Evolutionary conservation across 2,888 invertebrate genomes (phyloP), one percentile per base, ranked within the genome.

Genomic region (Polymixis flavicincta): DNA sequence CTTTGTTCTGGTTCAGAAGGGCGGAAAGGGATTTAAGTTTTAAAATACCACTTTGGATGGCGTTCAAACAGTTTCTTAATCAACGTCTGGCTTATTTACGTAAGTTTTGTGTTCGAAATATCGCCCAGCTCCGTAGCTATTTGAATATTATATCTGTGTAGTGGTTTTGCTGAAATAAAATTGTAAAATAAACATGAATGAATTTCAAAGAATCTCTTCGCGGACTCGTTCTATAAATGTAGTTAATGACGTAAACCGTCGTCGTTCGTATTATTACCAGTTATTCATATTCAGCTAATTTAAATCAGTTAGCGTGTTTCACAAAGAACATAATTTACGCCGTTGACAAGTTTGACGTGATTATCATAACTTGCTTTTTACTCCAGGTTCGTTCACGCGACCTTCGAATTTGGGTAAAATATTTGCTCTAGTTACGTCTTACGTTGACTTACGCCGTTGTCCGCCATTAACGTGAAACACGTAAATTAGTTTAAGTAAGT

Each of bases 1-100:
- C 92, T 93, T 94, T 93, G 92, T 94, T 92, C 91, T 83, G 88
- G 86, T 89, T 87, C 89, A 89, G 88, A 88, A 89, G 89, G 88
- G 89, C 87, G 90, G 90, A 90, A 92, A 90, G 89, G 88, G 90
- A 90, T 92, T 91, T 89, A 90, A 91, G 90, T 91, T 91, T 91
- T 90, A 90, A 92, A 92, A 92, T 90, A 87, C 86, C 87, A 86
- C 86, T 88, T 89, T 78, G 76, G 84, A 85, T 82, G 84, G 84
- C 80, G 84, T 85, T 87, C 82, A 83, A 89, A 89, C 88, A 84
- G 86, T 92, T 90, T 86, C 78, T 87, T 84, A 84, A 87, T 85
- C 84, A 80, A 75, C 71, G 77, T 76, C 81, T 76, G 71, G 65
- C n/a, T 74, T 76, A 77, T 85, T 85, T 77, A 85, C 66, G 70